Evolutionary conservation across 2,888 invertebrate genomes (phyloP), one percentile per base, ranked within the genome.

Genomic region (Pimpla rufipes): DNA sequence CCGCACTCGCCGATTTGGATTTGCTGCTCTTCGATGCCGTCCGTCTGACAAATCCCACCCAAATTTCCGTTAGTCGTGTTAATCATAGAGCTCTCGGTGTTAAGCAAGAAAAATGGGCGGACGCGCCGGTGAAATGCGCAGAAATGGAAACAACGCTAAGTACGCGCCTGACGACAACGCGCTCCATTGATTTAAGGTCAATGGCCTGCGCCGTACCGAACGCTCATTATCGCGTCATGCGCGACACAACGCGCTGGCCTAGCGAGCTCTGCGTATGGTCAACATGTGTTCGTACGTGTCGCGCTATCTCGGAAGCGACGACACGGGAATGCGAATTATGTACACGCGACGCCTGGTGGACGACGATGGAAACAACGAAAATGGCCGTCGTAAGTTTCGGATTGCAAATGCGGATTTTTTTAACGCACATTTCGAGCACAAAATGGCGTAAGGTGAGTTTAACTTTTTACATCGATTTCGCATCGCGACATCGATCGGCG

Each of bases 321-420:
- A 18, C 11, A 68, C 11, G 8, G 16, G 37, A 45, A 45, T 23
- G 45, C 11, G 59, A 23, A 57, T 59, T 42, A 21, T 37, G 29
- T 29, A 16, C 23, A 35, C 29, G 23, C 47, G 74, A 50, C 62
- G 64, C 11, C 62, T 50, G 50, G 64, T 74, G 74, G 64, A 10
- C 13, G 23, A 21, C 40, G 4, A 42, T 5, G 18, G 37, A 62
- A 50, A 11, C 18, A 29, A n/a, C 8, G 3, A 29, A 45, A 67
- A 50, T 67, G 47, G 47, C 67, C 29, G 13, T 16, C 21, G 10
- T n/a, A 16, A 50, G 29, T 23, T 29, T 23, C 67, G n/a, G n/a
- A 29, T 29, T 6, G 23, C 23, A 23, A 35, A 59, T n/a, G n/a
- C n/a, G n/a, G n/a, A n/a, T n/a, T n/a, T n/a, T n/a, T n/a, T n/a